Conservation (phyloP, 2,888 invertebrate genomes). For the Andricus quercusramuli region DNA sequence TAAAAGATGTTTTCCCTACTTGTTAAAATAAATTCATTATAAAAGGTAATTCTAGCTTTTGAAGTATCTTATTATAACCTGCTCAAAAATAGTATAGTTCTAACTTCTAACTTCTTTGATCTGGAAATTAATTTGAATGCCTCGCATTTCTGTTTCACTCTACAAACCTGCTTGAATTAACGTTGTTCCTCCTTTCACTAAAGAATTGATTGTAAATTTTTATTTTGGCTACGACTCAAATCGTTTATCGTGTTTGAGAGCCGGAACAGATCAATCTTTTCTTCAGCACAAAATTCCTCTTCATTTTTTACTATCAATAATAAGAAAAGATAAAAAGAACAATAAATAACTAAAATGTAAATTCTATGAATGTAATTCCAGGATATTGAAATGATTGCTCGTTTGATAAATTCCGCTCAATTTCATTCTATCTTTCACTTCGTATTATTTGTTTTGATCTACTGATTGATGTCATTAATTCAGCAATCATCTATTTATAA, state of each 20-base stretch:
- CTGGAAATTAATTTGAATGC: neutral
- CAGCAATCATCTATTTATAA: neutral
- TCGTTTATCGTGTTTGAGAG: slow-evolving; percentile 35
- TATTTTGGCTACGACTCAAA: slow-evolving; percentile 38
- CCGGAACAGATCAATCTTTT: slow-evolving; percentile 39
- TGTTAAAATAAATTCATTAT: neutral
- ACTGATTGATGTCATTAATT: neutral
- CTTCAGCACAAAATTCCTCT: slow-evolving; percentile 27
- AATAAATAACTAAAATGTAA: slow-evolving; percentile 14
- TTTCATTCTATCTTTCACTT: slow-evolving; percentile 3
- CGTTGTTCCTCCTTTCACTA: slow-evolving; percentile 23
- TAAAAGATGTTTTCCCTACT: neutral
- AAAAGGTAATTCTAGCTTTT: neutral
- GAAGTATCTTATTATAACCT: neutral
- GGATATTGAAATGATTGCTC: neutral
- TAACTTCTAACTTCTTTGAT: neutral
- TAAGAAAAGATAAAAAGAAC: neutral
- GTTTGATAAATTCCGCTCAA: neutral
- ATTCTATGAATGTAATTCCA: neutral
- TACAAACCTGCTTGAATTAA: neutral
- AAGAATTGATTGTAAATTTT: slow-evolving; percentile 26
- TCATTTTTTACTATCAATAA: slow-evolving; percentile 15
- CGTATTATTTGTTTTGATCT: neutral
- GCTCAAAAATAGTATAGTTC: neutral
- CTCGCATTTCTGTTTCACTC: neutral